phyloP scores from a whole-genome alignment of 1,140 invertebrate genomes.

The Caenorhabditis latens region DNA sequence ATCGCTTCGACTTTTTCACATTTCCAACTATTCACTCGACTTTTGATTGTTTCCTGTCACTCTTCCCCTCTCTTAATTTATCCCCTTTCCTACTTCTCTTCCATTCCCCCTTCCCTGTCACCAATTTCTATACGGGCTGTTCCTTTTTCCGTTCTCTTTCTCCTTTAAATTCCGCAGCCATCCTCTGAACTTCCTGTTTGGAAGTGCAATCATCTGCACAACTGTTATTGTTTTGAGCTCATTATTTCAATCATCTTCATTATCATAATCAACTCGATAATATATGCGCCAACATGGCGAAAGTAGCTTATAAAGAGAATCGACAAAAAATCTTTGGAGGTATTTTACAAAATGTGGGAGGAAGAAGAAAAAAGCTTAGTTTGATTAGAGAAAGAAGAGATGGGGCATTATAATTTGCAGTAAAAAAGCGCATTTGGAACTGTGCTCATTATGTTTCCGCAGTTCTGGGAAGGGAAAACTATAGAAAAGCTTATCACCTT shows the following conservation, averaged over 20 bases:
- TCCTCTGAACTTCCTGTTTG: background rate
- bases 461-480: too few relatives aligned
- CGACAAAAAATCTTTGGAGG: background rate
- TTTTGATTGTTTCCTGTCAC: slow-evolving; percentile 19
- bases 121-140: background rate
- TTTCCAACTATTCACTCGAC: background rate
- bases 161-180: background rate
- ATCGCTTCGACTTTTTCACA: too few relatives aligned
- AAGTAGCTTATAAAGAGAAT: slow-evolving; percentile 1
- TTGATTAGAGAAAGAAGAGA: background rate
- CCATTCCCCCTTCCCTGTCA: background rate
- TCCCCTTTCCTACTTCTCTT: background rate
- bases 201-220: slow-evolving; percentile 17
- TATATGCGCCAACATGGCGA: background rate
- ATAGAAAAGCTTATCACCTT: too few relatives aligned
- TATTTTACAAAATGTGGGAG: background rate
- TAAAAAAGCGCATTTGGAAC: background rate
- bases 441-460: too few relatives aligned
- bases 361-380: slow-evolving; percentile 9
- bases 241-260: background rate
- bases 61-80: background rate
- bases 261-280: background rate
- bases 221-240: background rate
- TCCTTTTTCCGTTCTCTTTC: background rate
- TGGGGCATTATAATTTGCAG: background rate